Evolutionary conservation across 2,113 vertebrate genomes (phyloP).

Genomic region (Caranx ignobilis): DNA sequence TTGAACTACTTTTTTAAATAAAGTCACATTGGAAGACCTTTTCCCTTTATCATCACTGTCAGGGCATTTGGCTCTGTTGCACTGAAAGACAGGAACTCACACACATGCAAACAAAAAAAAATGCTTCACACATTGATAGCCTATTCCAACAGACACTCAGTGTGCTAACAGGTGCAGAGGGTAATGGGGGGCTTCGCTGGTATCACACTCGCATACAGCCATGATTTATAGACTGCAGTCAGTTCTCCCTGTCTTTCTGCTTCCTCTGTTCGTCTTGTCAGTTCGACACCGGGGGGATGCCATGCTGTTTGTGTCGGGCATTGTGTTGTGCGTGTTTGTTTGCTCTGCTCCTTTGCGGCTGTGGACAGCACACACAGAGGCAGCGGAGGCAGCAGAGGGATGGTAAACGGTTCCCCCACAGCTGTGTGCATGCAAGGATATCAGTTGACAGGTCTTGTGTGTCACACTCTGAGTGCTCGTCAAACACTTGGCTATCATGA

Average conservation of each 20-base stretch:
- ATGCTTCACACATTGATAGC: neutral
- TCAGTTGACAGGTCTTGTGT: conserved; percentile 46
- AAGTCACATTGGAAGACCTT: neutral
- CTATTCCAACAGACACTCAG: conserved; percentile 25
- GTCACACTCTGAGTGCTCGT: conserved; percentile 46
- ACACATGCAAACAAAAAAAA: neutral
- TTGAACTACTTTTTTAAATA: neutral
- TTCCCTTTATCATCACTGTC: neutral
- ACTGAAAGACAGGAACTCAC: neutral
- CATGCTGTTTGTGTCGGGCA: conserved; percentile 60
- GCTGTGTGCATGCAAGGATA: conserved; percentile 40
- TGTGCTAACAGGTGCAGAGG: conserved; percentile 63
- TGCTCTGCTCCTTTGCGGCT: conserved; percentile 52
- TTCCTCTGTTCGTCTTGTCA: conserved; percentile 53
- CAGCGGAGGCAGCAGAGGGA: conserved; percentile 25
- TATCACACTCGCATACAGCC: conserved; percentile 42
- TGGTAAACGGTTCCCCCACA: conserved; percentile 38
- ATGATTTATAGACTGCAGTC: conserved; percentile 73
- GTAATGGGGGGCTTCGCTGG: conserved; percentile 31
- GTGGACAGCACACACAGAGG: conserved; percentile 21
- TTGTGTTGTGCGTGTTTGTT: conserved; percentile 61
- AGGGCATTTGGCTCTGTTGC: conserved; percentile 20
- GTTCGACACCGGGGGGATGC: conserved; percentile 49
- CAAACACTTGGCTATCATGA: conserved; percentile 57
- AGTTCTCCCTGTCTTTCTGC: conserved; percentile 31